Conservation (phyloP, 2,797 vertebrate species). For the Agapornis canus region DNA sequence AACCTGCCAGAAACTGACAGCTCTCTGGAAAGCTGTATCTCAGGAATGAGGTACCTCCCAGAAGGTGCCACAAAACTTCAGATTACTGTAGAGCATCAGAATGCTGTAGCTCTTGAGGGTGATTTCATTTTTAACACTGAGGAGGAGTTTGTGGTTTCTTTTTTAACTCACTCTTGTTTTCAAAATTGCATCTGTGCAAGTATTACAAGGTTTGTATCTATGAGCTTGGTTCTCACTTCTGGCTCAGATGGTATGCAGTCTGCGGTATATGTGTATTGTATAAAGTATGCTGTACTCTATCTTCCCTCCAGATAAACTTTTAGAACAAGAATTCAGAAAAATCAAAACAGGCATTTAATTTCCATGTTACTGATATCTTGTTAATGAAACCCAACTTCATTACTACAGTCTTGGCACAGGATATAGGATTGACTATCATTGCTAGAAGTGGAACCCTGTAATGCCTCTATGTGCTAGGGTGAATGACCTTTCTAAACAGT, state of each 20-base stretch:
- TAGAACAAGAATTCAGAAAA: neutral
- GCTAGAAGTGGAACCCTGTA: neutral
- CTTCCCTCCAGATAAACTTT: neutral
- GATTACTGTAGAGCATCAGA: neutral
- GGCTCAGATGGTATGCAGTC: neutral
- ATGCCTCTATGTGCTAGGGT: neutral
- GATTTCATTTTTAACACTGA: neutral
- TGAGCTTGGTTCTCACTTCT: neutral
- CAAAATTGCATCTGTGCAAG: neutral
- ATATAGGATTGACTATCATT: neutral
- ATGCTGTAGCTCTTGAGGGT: neutral
- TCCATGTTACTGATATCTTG: neutral
- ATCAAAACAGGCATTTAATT: neutral
- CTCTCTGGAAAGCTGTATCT: neutral
- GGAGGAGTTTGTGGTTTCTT: neutral
- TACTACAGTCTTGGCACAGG: neutral
- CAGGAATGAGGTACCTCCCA: neutral
- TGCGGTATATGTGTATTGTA: neutral
- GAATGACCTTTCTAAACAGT: neutral
- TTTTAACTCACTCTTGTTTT: neutral
- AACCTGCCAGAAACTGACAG: neutral
- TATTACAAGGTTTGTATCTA: neutral
- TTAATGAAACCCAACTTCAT: neutral
- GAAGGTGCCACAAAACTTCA: neutral
- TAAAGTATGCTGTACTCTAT: neutral